Percentiles rank a stretch among this genome's conserved stretches.
These are phyloP conservation scores for Luscinia megarhynchos DNA, from an alignment of 2,797 vertebrate genomes.

Conservation along the genomic window DNA sequence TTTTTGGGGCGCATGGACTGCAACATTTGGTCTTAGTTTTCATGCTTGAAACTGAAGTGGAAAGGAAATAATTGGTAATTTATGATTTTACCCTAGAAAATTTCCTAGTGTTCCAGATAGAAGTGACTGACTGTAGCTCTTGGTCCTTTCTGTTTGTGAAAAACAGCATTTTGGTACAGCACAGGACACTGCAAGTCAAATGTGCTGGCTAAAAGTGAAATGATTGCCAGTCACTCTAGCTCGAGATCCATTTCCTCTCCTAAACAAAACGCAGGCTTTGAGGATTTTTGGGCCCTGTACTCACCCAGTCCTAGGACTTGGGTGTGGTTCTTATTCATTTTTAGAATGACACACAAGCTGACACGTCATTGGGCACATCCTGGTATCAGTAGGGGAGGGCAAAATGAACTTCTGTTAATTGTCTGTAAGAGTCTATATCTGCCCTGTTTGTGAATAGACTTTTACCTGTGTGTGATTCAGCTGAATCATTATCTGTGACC, in stretches of 20 bases:
- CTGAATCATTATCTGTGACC: background rate
- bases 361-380: background rate
- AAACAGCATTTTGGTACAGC: background rate
- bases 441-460: background rate
- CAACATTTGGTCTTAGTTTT: background rate
- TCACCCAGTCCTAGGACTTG: background rate
- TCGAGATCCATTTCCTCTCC: background rate
- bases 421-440: background rate
- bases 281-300: background rate
- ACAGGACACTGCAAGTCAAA: background rate
- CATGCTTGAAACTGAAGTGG: background rate
- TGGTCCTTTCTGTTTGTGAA: background rate
- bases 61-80: background rate
- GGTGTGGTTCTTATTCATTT: background rate
- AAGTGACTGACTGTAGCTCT: background rate
- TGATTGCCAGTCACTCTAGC: background rate
- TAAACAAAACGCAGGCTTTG: background rate
- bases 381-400: background rate
- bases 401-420: background rate
- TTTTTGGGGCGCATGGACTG: rapidly evolving
- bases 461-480: background rate
- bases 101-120: background rate
- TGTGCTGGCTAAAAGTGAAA: background rate
- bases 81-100: background rate
- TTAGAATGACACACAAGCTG: background rate